These are phyloP conservation scores for Chondrosia reniformis DNA, from an alignment of 37 sponge, comb jelly and placozoan species.

Conservation along the genomic window DNA sequence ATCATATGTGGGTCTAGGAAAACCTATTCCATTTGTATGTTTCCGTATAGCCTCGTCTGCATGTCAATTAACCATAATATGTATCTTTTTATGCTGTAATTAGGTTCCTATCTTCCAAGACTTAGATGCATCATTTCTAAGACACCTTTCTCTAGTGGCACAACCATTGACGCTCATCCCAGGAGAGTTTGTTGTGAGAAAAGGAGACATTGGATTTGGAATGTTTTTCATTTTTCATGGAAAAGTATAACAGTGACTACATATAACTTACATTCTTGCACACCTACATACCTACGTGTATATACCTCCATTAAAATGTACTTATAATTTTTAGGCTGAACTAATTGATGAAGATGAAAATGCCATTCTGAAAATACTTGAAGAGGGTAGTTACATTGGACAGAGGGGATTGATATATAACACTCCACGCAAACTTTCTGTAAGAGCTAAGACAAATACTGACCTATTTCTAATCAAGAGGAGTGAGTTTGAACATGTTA, in stretches of 20 bases:
- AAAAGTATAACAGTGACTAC: too few species aligned
- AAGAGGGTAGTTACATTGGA: slow-evolving; percentile 35
- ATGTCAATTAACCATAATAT: too few species aligned
- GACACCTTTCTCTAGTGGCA: slow-evolving; percentile 48
- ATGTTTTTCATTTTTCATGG: slow-evolving; percentile 62
- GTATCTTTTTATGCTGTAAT: too few species aligned
- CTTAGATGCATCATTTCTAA: slow-evolving; percentile 38
- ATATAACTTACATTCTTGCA: not conserved
- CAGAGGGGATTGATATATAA: slow-evolving; percentile 40
- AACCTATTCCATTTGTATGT: not conserved
- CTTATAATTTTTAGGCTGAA: not conserved
- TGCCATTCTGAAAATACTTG: slow-evolving; percentile 10
- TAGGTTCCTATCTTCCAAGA: slow-evolving; percentile 47
- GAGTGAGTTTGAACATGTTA: slow-evolving; percentile 39
- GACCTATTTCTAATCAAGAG: slow-evolving; percentile 44
- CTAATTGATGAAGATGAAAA: not conserved
- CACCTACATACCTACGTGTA: not conserved
- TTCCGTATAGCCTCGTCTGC: too few species aligned
- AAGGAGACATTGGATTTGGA: slow-evolving; percentile 59
- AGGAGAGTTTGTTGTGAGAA: slow-evolving; percentile 61
- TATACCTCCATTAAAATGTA: not conserved
- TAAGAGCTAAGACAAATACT: slow-evolving; percentile 36
- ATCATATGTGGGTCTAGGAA: too few species aligned
- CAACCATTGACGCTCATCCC: slow-evolving; percentile 60
- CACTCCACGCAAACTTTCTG: slow-evolving; percentile 24